Percentiles rank a stretch among this genome's conserved stretches.
phyloP scores from a whole-genome alignment of 2,797 vertebrate genomes.

The Eleutherodactylus coqui region DNA sequence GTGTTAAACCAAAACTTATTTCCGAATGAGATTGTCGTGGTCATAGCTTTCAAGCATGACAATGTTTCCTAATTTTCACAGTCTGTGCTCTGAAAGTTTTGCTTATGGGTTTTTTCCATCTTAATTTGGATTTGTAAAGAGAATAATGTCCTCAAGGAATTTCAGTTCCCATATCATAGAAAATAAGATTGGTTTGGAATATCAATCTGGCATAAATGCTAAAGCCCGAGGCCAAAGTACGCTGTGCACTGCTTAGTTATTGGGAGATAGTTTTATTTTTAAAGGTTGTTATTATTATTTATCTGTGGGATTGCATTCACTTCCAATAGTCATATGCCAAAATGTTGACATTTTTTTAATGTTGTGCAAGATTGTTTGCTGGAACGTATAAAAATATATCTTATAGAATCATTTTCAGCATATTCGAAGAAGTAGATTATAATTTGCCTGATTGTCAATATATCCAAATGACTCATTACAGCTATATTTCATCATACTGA shows the following conservation, averaged over 20 bases:
- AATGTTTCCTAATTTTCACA: conserved; percentile 52
- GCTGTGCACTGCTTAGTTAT: conserved; percentile 26
- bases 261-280: conserved; percentile 32
- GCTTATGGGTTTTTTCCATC: conserved; percentile 51
- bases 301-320: conserved; percentile 29
- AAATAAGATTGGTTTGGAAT: conserved; percentile 59
- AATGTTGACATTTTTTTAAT: conserved; percentile 28
- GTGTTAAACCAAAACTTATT: conserved; percentile 25
- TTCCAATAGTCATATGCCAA: conserved; percentile 23
- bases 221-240: conserved; percentile 48
- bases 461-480: conserved; percentile 29
- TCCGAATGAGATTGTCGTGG: neutral
- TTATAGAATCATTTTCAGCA: conserved; percentile 17
- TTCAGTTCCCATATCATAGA: conserved; percentile 54
- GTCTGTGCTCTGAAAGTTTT: conserved; percentile 48
- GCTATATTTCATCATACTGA: conserved; percentile 7
- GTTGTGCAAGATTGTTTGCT: conserved; percentile 3
- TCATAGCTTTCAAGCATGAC: conserved; percentile 27
- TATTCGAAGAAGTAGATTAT: neutral
- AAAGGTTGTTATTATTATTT: conserved; percentile 47
- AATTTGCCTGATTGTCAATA: conserved; percentile 30
- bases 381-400: neutral
- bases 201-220: conserved; percentile 57
- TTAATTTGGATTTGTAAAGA: conserved; percentile 59
- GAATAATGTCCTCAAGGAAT: conserved; percentile 57